Evolutionary conservation across 2,888 invertebrate species (phyloP), one percentile per base, ranked within the genome.

Genomic region (Hedya salicella): DNA sequence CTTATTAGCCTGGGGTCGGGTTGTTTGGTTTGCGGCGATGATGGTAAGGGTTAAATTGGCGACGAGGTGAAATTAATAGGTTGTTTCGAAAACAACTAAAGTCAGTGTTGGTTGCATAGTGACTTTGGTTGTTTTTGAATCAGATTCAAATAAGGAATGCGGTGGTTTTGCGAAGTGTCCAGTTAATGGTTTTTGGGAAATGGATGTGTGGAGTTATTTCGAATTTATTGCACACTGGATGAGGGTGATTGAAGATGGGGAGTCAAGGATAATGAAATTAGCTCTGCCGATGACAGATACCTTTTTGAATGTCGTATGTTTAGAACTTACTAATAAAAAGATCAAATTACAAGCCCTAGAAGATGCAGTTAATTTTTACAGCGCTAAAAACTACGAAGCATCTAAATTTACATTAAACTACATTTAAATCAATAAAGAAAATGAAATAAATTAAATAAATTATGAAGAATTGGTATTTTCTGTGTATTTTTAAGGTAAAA

Each of bases 1-100:
- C 90, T 91, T 91, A 91, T 92, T 92, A 89, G 91, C 85, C 81
- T 70, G 69, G 68, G 62, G 71, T 76, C 76, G 82, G 77, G 67
- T 65, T 75, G 85, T 82, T 81, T 79, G 49, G 65, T 56, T 64
- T 64, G 57, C n/a, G 30, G 50, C 44, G 56, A 56, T 67, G 66
- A 65, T 66, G 65, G 68, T 68, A 69, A 70, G 72, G 72, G 79
- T 78, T 80, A 69, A 69, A 63, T 70, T 69, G 68, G 68, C 17
- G 25, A 49, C 25, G 49, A 13, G 14, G 40, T 17, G 44, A 48
- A 48, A 36, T 11, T 6, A 36, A 36, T 8, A 8, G 36, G 36
- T 36, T 11, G 11, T 36, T 36, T 36, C 36, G 9, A 36, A 36
- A 36, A 36, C 11, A 36, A 36, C 36, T 2, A 3, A 25, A 36